Evolutionary conservation across 2,888 invertebrate species (phyloP).

Genomic region (Arrhopalites spinosus): DNA sequence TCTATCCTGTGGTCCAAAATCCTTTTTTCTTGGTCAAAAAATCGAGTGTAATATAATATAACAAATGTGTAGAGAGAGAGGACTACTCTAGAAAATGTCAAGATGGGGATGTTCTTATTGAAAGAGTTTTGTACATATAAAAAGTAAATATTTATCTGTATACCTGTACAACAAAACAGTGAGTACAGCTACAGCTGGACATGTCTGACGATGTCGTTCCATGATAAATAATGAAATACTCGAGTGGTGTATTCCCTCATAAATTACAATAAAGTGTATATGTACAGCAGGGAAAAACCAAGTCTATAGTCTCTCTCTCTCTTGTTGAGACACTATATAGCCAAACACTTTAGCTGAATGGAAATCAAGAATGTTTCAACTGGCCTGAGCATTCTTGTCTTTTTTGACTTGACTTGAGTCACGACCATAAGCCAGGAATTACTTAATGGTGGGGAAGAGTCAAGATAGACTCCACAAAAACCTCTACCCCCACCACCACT

Average conservation of each 20-base stretch:
- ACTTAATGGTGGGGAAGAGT: not conserved
- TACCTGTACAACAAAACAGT: conserved; percentile 15
- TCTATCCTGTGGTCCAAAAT: conserved; percentile 9
- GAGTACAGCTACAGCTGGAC: conserved; percentile 4
- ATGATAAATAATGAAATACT: conserved; percentile 32
- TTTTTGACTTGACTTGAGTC: not conserved
- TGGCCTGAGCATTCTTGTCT: no score
- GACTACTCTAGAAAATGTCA: no score
- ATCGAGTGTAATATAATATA: no score
- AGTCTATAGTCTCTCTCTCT: conserved; percentile 15
- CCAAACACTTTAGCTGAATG: no score
- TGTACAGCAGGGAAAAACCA: no score
- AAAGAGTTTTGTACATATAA: no score
- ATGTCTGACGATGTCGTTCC: conserved; percentile 28
- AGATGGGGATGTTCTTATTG: no score
- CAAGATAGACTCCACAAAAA: no score
- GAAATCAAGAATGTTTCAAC: conserved; percentile 18
- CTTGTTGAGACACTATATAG: not conserved
- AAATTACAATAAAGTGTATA: conserved; percentile 20
- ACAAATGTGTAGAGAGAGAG: no score
- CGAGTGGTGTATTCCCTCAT: conserved; percentile 28
- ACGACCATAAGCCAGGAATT: not conserved
- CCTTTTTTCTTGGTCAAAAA: conserved; percentile 13
- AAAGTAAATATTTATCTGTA: conserved; percentile 28
- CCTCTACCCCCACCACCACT: not conserved